phyloP scores from a whole-genome alignment of 2,797 vertebrate species.

The Mionectes olivaceus region DNA sequence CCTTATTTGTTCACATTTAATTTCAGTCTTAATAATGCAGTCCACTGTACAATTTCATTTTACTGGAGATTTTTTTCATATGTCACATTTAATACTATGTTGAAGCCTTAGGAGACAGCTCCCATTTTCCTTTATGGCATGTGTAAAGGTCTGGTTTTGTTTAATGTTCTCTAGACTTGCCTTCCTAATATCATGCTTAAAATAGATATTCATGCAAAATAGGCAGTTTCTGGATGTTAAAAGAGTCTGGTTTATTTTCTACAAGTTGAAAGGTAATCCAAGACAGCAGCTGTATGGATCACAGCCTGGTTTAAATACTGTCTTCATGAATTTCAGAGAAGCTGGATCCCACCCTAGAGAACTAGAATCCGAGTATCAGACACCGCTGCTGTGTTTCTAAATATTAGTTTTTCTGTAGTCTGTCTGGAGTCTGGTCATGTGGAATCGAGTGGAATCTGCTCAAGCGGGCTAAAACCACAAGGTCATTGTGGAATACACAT shows the following conservation, averaged over 20 bases:
- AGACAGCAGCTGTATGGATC: background rate
- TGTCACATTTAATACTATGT: constrained; percentile 2
- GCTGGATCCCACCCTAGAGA: background rate
- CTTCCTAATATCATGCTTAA: constrained; percentile 15
- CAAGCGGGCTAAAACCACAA: background rate
- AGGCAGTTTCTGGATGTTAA: background rate
- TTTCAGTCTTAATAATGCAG: constrained; percentile 46
- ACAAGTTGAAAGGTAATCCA: background rate
- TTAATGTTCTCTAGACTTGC: constrained; percentile 18
- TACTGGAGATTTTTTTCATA: constrained; percentile 23
- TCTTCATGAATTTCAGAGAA: background rate
- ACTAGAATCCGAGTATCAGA: background rate
- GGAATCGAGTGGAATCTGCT: background rate
- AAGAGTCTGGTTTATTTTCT: background rate
- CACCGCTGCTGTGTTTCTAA: background rate
- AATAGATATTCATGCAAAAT: background rate
- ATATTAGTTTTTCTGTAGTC: background rate
- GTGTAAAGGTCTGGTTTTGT: constrained; percentile 14
- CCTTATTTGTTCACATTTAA: constrained; percentile 65
- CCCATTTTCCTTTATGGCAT: constrained; percentile 19
- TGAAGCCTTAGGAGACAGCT: constrained; percentile 41
- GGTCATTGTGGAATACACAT: background rate
- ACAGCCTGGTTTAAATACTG: background rate
- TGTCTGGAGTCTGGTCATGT: background rate
- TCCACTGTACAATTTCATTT: constrained; percentile 40